Evolutionary conservation across 2,113 vertebrate genomes (phyloP), one percentile per base, ranked within the genome.

Genomic region (Chionodraco myersi): DNA sequence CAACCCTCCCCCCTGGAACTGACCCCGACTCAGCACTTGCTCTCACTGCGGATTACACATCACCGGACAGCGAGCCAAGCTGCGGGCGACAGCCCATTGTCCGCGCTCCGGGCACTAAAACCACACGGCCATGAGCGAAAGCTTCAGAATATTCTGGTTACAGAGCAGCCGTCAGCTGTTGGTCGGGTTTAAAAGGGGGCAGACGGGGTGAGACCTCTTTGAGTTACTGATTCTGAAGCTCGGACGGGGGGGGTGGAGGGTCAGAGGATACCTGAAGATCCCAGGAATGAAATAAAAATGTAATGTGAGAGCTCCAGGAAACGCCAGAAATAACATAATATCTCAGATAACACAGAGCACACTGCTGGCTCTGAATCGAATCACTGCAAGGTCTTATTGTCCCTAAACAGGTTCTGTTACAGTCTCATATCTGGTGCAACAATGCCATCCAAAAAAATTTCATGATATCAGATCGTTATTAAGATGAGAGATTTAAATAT

Each of bases 141-240:
- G n/a, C 72, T 62, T 83, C 78, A 18, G 89, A 93, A 92, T 78
- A 74, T 92, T 93, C 91, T 86, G 86, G 83, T 72, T 52, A 59
- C 61, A 67, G 86, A 63, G 49, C 56, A 9, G 70, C 16, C n/a
- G 81, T 91, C 85, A 79, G 90, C 85, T 89, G 84, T 63, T 48
- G 70, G 36, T 18, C 18, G 63, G 79, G 73, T 87, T 86, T 63
- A 84, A 48, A 30, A 73, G 49, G 56, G 72, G 23, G 41, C 36
- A 51, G 73, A 76, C 61, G 44, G 9, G n/a, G 58, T 36, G 54
- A 53, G 72, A 75, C 58, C 66, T 68, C 53, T 79, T n/a, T 65
- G 73, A 73, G 63, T 10, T 13, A 53, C 10, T 66, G 67, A 86
- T 52, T 54, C 61, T 26, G 26, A 77, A 62, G 75, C 14, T 71